phyloP scores from a whole-genome alignment of 2,113 vertebrate species.

The Notothenia rossii region DNA sequence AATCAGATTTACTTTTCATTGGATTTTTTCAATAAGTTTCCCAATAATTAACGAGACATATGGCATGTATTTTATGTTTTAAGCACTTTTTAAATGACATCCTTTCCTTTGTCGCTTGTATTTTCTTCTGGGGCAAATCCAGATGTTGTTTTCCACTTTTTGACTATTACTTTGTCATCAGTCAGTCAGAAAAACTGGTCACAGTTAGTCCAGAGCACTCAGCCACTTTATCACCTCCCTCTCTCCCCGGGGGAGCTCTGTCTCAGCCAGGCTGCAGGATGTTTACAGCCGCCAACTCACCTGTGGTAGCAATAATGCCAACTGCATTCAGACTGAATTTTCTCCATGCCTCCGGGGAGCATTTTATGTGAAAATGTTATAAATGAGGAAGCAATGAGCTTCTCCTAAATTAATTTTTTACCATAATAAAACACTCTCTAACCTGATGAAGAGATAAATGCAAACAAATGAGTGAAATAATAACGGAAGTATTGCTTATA shows the following conservation, averaged over 20 bases:
- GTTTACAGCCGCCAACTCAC: slow-evolving; percentile 8
- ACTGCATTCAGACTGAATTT: neutral
- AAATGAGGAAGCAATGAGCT: slow-evolving; percentile 15
- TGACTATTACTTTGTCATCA: slow-evolving; percentile 18
- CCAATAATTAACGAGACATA: neutral
- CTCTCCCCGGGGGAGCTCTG: slow-evolving; percentile 28
- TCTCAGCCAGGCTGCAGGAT: slow-evolving; percentile 19
- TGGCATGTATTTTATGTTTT: too few species aligned
- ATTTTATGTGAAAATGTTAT: slow-evolving; percentile 7
- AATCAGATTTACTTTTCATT: neutral
- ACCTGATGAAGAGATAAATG: neutral
- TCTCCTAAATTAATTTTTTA: slow-evolving; percentile 2
- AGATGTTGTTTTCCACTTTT: slow-evolving; percentile 27
- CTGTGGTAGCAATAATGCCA: neutral
- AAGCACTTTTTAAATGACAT: neutral
- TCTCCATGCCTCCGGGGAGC: neutral
- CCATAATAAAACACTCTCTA: slow-evolving; percentile 1
- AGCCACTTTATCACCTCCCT: slow-evolving; percentile 23
- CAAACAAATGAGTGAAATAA: neutral
- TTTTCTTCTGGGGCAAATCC: slow-evolving; percentile 8
- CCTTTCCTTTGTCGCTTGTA: neutral
- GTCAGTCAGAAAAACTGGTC: slow-evolving; percentile 41
- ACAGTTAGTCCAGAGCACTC: slow-evolving; percentile 20
- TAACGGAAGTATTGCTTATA: neutral
- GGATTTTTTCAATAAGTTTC: neutral